Evolutionary conservation across 2,797 vertebrate species (phyloP), one percentile per base, ranked within the genome.

Genomic region (Poeciliopsis turneri): DNA sequence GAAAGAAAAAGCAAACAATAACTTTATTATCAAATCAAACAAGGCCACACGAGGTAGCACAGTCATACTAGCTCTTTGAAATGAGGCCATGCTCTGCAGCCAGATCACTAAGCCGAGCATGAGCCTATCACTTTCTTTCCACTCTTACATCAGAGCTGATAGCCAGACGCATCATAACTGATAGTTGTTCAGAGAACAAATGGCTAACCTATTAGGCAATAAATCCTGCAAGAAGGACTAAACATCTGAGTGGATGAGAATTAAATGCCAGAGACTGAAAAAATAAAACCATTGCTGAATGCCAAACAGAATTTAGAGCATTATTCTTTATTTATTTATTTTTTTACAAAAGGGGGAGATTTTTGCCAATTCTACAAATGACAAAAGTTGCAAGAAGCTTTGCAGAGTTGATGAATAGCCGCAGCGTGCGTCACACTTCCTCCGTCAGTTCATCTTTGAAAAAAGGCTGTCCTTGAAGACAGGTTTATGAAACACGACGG

Each of bases 1-100:
- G 36, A 75, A 79, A 87, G 85, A 92, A 87, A 87, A 86, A 78
- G 33, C 25, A 81, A 30, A 87, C 84, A 92, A 86, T 69, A 72
- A 76, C 41, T 57, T 53, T 0, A 57, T 87, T 84, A 86, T 90
- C 75, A 78, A 41, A 7, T 6, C 41, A 10, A 13, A 78, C 83
- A 84, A 89, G 83, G 85, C 74, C 74, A 75, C 41, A 57, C 72
- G 55, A 80, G 47, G 85, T 73, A 43, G 75, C 78, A 70, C 36
- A 75, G 84, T 86, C 53, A 74, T 28, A 57, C 77, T 46, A 46
- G 6, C 49, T 46, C 46, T 76, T 74, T 61, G 25, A 75, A 82
- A 74, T 16, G 41, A 33, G 30, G 55, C 18, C 33, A 16, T 33
- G 41, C n/a, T 39, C 43, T 8, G 36, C 6, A 64, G 66, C 72